A percentile compares a stretch with the other conserved stretches of the same genome.
Conservation (phyloP, 2,797 vertebrate genomes). For the Dromococcyx pavoninus region DNA sequence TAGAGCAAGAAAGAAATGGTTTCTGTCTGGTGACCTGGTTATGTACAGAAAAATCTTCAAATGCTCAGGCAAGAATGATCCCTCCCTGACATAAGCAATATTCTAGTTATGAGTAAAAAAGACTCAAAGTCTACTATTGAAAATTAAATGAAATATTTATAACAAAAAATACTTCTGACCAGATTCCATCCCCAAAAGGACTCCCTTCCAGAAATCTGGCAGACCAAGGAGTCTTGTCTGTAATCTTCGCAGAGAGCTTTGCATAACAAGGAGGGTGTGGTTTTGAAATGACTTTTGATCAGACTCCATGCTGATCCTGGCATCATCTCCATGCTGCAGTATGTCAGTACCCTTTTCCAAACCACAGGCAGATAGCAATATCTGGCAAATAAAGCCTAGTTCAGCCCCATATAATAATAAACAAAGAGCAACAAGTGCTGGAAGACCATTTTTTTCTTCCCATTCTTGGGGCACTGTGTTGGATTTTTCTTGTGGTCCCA, state of each 20-base stretch:
- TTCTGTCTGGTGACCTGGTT: background rate
- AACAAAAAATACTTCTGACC: accelerated
- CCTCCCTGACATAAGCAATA: background rate
- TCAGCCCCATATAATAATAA: background rate
- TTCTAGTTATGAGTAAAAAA: background rate
- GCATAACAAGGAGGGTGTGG: background rate
- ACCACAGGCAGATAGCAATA: background rate
- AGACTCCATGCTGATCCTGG: background rate
- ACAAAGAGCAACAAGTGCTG: background rate
- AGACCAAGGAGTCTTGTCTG: background rate
- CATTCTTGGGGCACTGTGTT: accelerated
- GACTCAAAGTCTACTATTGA: background rate
- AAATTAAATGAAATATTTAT: background rate
- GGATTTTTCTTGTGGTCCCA: background rate
- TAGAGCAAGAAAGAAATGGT: background rate
- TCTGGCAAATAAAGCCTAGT: background rate
- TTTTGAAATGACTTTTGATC: background rate
- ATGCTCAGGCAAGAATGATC: background rate
- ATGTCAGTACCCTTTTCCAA: background rate
- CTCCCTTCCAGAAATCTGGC: background rate
- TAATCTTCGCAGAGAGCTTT: background rate
- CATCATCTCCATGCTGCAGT: background rate
- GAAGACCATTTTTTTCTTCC: background rate
- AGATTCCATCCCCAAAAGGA: background rate
- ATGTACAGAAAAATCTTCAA: background rate